Conservation (phyloP, 1,140 invertebrate species). For the Ptiloglossa arizonensis region DNA sequence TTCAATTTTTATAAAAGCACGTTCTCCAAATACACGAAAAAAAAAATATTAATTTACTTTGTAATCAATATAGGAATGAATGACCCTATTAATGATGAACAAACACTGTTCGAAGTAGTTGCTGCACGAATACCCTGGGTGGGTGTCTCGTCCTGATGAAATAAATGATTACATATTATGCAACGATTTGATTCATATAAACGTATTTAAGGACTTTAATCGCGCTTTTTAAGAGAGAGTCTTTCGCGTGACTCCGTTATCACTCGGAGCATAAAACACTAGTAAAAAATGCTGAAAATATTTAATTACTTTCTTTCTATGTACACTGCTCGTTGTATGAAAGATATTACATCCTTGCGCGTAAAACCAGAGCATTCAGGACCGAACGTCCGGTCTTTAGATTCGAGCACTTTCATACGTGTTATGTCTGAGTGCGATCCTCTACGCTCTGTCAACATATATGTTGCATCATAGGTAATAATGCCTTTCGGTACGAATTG, state of each 20-base stretch:
- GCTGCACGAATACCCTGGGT: constrained; percentile 65
- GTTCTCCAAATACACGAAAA: constrained; percentile 59
- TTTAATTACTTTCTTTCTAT: constrained; percentile 64
- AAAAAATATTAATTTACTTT: constrained; percentile 67
- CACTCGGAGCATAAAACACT: constrained; percentile 55
- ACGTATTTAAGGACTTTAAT: constrained; percentile 49
- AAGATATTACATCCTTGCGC: constrained; percentile 49
- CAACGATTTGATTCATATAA: constrained; percentile 52
- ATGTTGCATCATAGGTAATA: neutral
- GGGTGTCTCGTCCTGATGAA: constrained; percentile 66
- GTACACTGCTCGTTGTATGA: constrained; percentile 56
- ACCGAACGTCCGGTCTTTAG: constrained; percentile 2
- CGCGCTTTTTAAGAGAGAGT: constrained; percentile 39
- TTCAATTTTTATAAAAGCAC: constrained; percentile 70
- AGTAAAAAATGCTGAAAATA: constrained; percentile 67
- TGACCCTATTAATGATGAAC: constrained; percentile 68
- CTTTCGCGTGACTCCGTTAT: constrained; percentile 45
- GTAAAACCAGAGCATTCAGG: constrained; percentile 4
- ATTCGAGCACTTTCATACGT: constrained; percentile 40
- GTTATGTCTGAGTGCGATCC: constrained; percentile 8
- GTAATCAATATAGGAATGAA: constrained; percentile 76
- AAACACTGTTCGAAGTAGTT: constrained; percentile 58
- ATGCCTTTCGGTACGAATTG: constrained; percentile 14
- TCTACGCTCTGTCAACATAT: constrained; percentile 37
- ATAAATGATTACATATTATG: constrained; percentile 60